phyloP scores from a whole-genome alignment of 2,888 invertebrate genomes.

The Epirrhoe alternata region DNA sequence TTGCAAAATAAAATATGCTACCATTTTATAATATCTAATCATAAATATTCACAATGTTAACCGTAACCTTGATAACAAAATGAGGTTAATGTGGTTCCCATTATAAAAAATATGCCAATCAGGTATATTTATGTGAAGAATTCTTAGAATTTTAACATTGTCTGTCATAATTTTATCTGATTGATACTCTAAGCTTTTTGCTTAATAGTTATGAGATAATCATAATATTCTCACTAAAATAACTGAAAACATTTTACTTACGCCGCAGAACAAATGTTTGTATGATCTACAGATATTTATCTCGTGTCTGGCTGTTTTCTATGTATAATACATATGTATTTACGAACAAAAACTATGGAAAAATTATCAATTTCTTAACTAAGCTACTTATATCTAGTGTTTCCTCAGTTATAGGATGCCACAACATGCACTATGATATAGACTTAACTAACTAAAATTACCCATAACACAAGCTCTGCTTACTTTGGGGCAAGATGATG shows the following conservation, averaged over 20 bases:
- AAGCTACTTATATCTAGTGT: no score
- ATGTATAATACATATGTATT: no score
- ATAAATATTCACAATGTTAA: slow-evolving; percentile 20
- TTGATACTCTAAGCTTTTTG: slow-evolving; percentile 28
- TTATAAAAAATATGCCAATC: background rate
- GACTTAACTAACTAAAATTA: no score
- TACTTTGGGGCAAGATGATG: no score
- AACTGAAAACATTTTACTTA: slow-evolving; percentile 6
- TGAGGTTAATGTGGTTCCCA: slow-evolving; percentile 28
- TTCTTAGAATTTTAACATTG: slow-evolving; percentile 17
- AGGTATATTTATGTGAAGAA: slow-evolving; percentile 9
- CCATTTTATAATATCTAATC: slow-evolving; percentile 4
- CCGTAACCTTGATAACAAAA: slow-evolving; percentile 28
- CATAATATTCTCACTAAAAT: slow-evolving; percentile 5
- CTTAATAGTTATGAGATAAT: slow-evolving; percentile 15
- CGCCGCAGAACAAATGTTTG: no score
- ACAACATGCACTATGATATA: no score
- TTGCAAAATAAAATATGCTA: background rate
- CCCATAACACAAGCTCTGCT: no score
- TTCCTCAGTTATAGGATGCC: no score
- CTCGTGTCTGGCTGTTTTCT: no score
- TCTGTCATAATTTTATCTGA: slow-evolving; percentile 33
- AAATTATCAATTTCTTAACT: no score
- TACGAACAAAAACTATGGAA: no score
- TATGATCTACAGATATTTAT: background rate